Conservation (phyloP, 1,140 invertebrate species). For the Mercenaria mercenaria region DNA sequence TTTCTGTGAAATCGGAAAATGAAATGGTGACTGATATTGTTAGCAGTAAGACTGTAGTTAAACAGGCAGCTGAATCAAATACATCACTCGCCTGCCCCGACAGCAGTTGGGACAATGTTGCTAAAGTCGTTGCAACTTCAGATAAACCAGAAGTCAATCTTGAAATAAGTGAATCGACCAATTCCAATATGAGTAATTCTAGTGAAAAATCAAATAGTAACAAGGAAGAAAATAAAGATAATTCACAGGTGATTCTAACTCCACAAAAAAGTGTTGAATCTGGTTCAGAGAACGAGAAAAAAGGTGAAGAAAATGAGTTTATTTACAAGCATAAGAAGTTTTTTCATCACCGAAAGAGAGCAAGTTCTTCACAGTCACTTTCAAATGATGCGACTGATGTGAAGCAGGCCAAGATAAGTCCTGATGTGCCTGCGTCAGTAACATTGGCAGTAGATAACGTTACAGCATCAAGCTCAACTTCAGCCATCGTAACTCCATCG, state of each 20-base stretch:
- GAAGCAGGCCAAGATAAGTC: slow-evolving; percentile 41
- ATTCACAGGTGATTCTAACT: not conserved
- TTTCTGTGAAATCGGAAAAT: not conserved
- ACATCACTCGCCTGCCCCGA: slow-evolving; percentile 78
- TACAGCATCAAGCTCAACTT: slow-evolving; percentile 19
- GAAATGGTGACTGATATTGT: not conserved
- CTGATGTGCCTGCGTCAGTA: slow-evolving; percentile 17
- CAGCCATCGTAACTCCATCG: not conserved
- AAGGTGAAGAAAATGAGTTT: slow-evolving; percentile 59
- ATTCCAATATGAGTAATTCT: slow-evolving; percentile 21
- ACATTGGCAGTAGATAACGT: slow-evolving; percentile 53
- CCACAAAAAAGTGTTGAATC: slow-evolving; percentile 58
- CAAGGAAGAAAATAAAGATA: slow-evolving; percentile 25
- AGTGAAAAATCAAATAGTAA: slow-evolving; percentile 14
- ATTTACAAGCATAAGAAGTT: slow-evolving; percentile 82
- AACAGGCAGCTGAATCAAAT: slow-evolving; percentile 74
- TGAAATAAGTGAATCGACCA: not conserved
- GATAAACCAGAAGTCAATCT: slow-evolving; percentile 55
- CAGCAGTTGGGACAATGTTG: slow-evolving; percentile 77
- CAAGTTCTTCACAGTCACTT: slow-evolving; percentile 29
- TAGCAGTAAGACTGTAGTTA: slow-evolving; percentile 31
- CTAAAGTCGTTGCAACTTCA: slow-evolving; percentile 35
- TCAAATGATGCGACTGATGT: not conserved
- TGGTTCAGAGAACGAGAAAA: slow-evolving; percentile 55
- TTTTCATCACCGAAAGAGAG: slow-evolving; percentile 72